Evolutionary conservation across 1,140 invertebrate species (phyloP), one percentile per base, ranked within the genome.

Genomic region (Acromyrmex echinatior): DNA sequence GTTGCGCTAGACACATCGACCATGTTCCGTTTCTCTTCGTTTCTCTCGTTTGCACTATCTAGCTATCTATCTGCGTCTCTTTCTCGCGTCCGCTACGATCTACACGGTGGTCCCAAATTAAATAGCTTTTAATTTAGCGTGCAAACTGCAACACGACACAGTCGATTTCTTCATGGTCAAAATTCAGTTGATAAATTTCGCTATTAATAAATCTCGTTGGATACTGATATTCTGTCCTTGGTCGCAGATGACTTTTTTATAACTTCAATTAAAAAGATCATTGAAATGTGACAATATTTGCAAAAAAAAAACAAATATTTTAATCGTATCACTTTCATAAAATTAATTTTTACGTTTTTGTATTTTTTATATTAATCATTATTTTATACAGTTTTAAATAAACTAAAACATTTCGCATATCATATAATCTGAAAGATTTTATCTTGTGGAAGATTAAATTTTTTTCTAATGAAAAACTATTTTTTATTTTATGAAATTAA

Each of bases 1-100:
- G 89, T 88, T 92, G 87, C 91, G 91, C 91, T 92, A 92, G 91
- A 92, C 91, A 92, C 89, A 92, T 92, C 91, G 91, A 92, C 91
- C 91, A 92, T 91, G 90, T 89, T 91, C 90, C 82, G 88, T 91
- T 86, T 89, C 88, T 90, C 86, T 53, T 86, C 84, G 74, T 77
- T 78, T 60, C 76, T 65, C 81, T 60, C 63, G 63, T 79, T 78
- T 84, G n/a, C 79, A 62, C 77, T 87, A 66, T 82, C 86, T 45
- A 39, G 86, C 71, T 63, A 58, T 82, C 87, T 79, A 63, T 25
- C 68, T 39, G 53, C 56, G 76, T 86, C 73, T 87, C 86, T 80
- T 74, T 90, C 86, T 74, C 18, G 77, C 70, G 74, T 21, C 31
- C 51, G 49, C 21, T 49, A 21, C 51, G 60, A 76, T 51, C 82